These are phyloP conservation scores for Eucera pruinosa DNA, from an alignment of 2,888 invertebrate genomes.

Conservation along the genomic window DNA sequence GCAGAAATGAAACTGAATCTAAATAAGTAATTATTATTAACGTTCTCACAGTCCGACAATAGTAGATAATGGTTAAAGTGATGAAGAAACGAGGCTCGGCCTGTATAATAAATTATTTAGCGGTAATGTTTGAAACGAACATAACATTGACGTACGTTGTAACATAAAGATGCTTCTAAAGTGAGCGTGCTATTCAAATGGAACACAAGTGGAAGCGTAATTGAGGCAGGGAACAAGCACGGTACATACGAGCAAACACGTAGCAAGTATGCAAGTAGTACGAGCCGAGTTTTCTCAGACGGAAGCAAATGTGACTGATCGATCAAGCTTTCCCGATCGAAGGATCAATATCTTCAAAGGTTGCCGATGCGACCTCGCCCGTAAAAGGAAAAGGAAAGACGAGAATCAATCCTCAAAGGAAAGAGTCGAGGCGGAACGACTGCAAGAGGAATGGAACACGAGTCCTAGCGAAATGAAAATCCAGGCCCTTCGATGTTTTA, in stretches of 20 bases:
- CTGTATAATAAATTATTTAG: too few species aligned
- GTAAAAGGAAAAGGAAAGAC: background rate
- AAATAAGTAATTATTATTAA: too few species aligned
- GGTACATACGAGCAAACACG: background rate
- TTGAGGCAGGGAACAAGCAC: background rate
- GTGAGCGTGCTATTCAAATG: background rate
- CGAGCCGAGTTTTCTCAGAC: conserved; percentile 44
- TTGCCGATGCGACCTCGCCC: background rate
- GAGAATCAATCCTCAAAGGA: background rate
- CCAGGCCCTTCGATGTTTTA: conserved; percentile 35
- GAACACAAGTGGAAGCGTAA: background rate
- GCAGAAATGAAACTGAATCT: too few species aligned
- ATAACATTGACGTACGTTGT: too few species aligned
- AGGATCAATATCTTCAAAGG: background rate
- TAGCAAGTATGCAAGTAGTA: conserved; percentile 59
- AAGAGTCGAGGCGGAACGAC: background rate
- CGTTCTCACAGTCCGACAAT: too few species aligned
- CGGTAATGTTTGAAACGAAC: too few species aligned
- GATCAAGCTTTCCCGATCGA: background rate
- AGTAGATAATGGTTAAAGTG: too few species aligned
- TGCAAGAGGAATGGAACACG: conserved; percentile 1
- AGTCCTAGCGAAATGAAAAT: conserved; percentile 11
- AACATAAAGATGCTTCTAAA: too few species aligned
- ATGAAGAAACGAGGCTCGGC: too few species aligned
- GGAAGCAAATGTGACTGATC: background rate